phyloP scores from a whole-genome alignment of 2,113 vertebrate genomes.

The Hippocampus barbouri region DNA sequence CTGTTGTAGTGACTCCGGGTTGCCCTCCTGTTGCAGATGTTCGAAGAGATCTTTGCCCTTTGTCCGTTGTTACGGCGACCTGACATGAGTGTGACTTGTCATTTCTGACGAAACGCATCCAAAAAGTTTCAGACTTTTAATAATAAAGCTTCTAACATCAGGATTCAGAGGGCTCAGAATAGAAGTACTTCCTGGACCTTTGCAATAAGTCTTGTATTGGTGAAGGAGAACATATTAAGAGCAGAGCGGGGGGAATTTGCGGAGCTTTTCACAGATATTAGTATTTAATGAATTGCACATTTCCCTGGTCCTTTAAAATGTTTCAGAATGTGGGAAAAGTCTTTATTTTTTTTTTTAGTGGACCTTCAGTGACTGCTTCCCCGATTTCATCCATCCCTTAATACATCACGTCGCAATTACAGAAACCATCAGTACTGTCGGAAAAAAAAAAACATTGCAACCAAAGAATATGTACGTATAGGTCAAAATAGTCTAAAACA shows the following conservation, averaged over 20 bases:
- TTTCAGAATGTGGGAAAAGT: constrained; percentile 82
- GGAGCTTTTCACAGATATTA: constrained; percentile 83
- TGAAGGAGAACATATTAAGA: constrained; percentile 37
- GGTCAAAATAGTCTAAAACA: too few relatives aligned
- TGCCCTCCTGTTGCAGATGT: background rate
- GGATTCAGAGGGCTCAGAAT: constrained; percentile 63
- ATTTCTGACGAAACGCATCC: constrained; percentile 38
- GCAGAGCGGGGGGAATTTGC: constrained; percentile 47
- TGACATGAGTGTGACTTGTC: background rate
- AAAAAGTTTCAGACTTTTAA: constrained; percentile 57
- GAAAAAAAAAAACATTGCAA: too few relatives aligned
- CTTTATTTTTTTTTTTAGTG: constrained; percentile 71
- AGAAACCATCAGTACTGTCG: too few relatives aligned
- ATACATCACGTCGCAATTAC: too few relatives aligned
- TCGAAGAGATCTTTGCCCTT: background rate
- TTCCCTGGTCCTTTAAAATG: constrained; percentile 83
- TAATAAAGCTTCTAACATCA: constrained; percentile 68
- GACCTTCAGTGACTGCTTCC: too few relatives aligned
- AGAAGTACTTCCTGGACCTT: constrained; percentile 64
- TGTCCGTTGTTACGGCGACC: background rate
- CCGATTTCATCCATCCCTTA: too few relatives aligned
- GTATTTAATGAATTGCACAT: constrained; percentile 94
- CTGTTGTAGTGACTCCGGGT: background rate
- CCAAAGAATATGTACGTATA: too few relatives aligned
- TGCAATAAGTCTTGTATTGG: constrained; percentile 65